phyloP scores from a whole-genome alignment of 1,140 invertebrate species.

The Hylyphantes graminicola region DNA sequence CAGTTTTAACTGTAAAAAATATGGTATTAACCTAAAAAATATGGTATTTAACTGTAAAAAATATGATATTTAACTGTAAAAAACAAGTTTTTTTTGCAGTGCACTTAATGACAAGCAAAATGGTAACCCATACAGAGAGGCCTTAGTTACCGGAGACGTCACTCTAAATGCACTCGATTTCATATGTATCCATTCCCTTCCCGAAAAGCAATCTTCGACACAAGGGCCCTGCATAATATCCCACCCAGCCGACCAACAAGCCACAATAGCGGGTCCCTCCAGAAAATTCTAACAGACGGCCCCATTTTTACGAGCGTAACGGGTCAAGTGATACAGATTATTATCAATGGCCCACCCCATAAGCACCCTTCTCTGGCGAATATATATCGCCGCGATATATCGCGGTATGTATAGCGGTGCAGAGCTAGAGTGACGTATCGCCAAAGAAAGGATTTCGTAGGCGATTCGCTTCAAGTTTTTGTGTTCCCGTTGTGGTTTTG shows the following conservation, averaged over 20 bases:
- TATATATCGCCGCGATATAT: constrained; percentile 17
- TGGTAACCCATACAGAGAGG: no score
- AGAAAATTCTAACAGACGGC: constrained; percentile 37
- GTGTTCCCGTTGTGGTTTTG: no score
- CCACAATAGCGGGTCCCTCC: constrained; percentile 9
- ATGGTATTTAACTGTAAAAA: no score
- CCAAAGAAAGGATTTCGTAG: no score
- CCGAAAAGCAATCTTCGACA: neutral
- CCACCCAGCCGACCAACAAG: neutral
- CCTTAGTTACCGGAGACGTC: no score
- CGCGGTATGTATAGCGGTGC: neutral
- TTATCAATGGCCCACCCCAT: constrained; percentile 25
- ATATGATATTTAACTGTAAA: no score
- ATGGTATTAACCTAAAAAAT: no score
- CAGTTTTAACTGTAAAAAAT: no score
- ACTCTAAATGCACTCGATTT: neutral
- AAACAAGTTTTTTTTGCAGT: no score
- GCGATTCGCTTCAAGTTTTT: no score
- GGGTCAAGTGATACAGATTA: constrained; percentile 50
- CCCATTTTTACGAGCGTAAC: constrained; percentile 39
- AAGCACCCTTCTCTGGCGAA: neutral
- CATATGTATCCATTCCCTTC: neutral
- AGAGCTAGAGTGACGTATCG: no score
- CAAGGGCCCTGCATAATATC: constrained; percentile 16
- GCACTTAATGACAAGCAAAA: no score